Evolutionary conservation across 30 jellyfish, hydroid and myxozoan species (phyloP), one percentile per base, ranked within the genome.

Genomic region (Rhopilema esculentum): DNA sequence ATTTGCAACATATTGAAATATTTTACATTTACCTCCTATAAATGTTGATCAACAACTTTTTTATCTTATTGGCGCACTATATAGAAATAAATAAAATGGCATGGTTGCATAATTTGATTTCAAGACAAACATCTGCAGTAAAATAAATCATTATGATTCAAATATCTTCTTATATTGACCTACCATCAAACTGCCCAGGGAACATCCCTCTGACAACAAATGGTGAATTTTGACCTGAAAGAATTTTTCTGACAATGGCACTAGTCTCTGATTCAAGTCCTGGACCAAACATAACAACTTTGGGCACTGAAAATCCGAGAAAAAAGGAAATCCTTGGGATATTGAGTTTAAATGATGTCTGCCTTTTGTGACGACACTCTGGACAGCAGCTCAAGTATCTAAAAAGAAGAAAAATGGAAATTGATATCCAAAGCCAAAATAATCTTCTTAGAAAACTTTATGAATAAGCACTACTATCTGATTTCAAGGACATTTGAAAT

Each of bases 111-210:
- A n/a, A n/a, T n/a, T n/a, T n/a, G n/a, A n/a, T n/a, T n/a, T n/a
- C n/a, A n/a, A n/a, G n/a, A n/a, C n/a, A n/a, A n/a, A n/a, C n/a
- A n/a, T n/a, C n/a, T n/a, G n/a, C n/a, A n/a, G n/a, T n/a, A n/a
- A n/a, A n/a, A n/a, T n/a, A n/a, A n/a, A n/a, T n/a, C n/a, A n/a
- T n/a, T n/a, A n/a, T n/a, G n/a, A n/a, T n/a, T n/a, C n/a, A n/a
- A n/a, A n/a, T n/a, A n/a, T n/a, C n/a, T n/a, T n/a, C n/a, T n/a
- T n/a, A n/a, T n/a, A n/a, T n/a, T n/a, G n/a, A n/a, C 92, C 6
- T 86, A 94, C 97, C 99, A 50, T 90, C 99, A 90, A 95, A 95
- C 76, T 95, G 95, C 7, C 99, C 99, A 21, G 99, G 99, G 91
- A 95, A 95, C 97, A 95, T 89, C 33, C 97, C 97, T 67, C 89